Evolutionary conservation across 2,113 vertebrate species (phyloP).

Genomic region (Scomber colias): DNA sequence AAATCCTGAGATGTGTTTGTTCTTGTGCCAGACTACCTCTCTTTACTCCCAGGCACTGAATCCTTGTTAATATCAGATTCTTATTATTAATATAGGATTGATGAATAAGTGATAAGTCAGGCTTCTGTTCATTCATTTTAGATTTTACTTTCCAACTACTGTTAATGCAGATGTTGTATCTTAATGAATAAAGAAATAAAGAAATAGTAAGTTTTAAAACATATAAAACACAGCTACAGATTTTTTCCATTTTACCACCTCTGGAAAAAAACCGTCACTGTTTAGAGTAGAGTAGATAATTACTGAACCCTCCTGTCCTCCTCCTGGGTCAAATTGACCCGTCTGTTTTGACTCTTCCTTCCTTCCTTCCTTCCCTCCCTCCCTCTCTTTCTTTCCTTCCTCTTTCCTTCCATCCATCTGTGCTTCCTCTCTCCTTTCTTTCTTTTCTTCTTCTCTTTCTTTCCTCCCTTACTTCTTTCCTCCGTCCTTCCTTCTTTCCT

Average conservation of each 20-base stretch:
- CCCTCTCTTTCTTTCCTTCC: too few relatives aligned
- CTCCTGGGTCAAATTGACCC: too few relatives aligned
- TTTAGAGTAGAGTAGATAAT: background rate
- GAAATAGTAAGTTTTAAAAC: constrained; percentile 26
- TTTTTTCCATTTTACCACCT: background rate
- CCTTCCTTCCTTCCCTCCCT: too few relatives aligned
- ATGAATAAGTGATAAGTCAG: background rate
- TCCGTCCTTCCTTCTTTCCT: too few relatives aligned
- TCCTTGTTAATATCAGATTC: constrained; percentile 5
- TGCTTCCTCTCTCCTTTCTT: too few relatives aligned
- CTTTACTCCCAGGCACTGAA: constrained; percentile 62
- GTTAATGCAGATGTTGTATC: constrained; percentile 25
- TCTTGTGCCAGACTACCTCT: constrained; percentile 80
- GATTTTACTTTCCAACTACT: constrained; percentile 48
- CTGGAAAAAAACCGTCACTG: constrained; percentile 2
- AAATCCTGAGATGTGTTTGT: constrained; percentile 53
- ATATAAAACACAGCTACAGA: constrained; percentile 6
- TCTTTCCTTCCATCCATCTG: too few relatives aligned
- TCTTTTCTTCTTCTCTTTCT: too few relatives aligned
- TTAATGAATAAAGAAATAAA: constrained; percentile 32
- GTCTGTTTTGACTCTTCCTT: too few relatives aligned
- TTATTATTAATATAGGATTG: background rate
- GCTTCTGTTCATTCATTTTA: background rate
- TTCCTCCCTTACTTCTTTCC: too few relatives aligned
- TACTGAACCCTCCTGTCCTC: background rate